A percentile compares a stretch with the other conserved stretches of the same genome.
phyloP scores from a whole-genome alignment of 2,797 vertebrate genomes.

The Gymnothorax reevesii region DNA sequence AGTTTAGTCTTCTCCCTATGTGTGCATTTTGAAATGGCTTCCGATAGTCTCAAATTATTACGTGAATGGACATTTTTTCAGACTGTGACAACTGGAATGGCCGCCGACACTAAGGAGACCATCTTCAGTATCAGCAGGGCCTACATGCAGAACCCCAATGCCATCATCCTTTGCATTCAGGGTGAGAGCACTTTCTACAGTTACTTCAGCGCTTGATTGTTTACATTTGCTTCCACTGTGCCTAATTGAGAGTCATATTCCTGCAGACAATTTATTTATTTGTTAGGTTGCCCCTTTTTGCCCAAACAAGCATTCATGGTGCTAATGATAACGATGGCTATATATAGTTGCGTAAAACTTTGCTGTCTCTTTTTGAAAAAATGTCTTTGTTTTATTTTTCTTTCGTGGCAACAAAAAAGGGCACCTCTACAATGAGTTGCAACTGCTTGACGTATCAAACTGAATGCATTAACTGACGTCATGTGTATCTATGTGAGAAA shows the following conservation, averaged over 20 bases:
- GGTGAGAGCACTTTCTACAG: constrained; percentile 66
- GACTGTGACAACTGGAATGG: constrained; percentile 97
- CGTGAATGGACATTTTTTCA: constrained; percentile 50
- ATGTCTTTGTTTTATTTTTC: background rate
- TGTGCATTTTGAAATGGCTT: background rate
- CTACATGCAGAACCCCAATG: constrained; percentile 99
- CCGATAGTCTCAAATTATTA: background rate
- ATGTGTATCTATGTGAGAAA: background rate
- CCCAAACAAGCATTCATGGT: background rate
- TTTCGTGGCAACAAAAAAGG: background rate
- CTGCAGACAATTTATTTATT: background rate
- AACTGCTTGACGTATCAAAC: background rate
- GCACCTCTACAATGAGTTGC: background rate
- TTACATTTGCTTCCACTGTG: background rate
- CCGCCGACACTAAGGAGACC: constrained; percentile 93
- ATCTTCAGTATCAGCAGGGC: constrained; percentile 98
- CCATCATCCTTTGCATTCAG: constrained; percentile 99
- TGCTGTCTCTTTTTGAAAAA: background rate
- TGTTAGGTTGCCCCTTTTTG: background rate
- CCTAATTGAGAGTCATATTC: background rate
- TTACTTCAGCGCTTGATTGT: background rate
- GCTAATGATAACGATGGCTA: background rate
- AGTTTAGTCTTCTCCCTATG: background rate
- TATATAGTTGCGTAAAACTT: background rate
- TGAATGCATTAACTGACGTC: background rate